These are phyloP conservation scores for Musca domestica DNA, from an alignment of 1,140 invertebrate genomes.

Conservation along the genomic window DNA sequence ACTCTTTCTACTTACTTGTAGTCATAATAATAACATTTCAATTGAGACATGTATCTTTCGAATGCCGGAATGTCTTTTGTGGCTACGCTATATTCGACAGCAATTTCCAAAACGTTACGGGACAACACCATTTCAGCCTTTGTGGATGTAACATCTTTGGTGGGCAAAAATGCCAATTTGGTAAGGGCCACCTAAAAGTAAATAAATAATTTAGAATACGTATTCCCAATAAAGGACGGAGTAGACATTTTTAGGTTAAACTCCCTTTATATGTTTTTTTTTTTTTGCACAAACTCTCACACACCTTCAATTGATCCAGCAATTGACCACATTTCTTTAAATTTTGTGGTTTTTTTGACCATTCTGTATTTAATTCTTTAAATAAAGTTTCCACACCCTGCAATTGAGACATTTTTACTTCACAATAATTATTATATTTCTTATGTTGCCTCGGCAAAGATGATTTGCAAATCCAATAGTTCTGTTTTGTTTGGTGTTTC, in stretches of 20 bases:
- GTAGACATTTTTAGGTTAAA: constrained; percentile 14
- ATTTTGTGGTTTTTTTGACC: constrained; percentile 66
- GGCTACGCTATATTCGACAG: constrained; percentile 91
- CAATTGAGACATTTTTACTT: constrained; percentile 8
- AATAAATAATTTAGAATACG: neutral
- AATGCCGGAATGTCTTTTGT: constrained; percentile 90
- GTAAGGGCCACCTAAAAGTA: constrained; percentile 76
- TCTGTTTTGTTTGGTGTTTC: constrained; percentile 20
- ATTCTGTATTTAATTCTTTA: constrained; percentile 73
- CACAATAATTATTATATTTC: neutral
- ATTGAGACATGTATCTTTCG: constrained; percentile 93
- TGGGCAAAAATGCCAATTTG: constrained; percentile 82
- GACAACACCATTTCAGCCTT: constrained; percentile 84
- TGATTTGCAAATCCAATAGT: constrained; percentile 23
- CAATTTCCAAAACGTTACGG: constrained; percentile 91
- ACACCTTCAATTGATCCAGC: constrained; percentile 72
- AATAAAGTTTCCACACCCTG: constrained; percentile 54
- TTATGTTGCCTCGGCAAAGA: constrained; percentile 6
- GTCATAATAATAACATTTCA: constrained; percentile 97
- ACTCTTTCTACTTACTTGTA: constrained; percentile 70
- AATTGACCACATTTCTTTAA: constrained; percentile 71
- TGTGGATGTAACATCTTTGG: constrained; percentile 70
- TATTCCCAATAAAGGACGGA: neutral
- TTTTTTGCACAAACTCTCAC: constrained; percentile 27
- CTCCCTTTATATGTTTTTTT: constrained; percentile 3